phyloP scores from a whole-genome alignment of 2,113 vertebrate genomes.

The Synodontis membranacea region DNA sequence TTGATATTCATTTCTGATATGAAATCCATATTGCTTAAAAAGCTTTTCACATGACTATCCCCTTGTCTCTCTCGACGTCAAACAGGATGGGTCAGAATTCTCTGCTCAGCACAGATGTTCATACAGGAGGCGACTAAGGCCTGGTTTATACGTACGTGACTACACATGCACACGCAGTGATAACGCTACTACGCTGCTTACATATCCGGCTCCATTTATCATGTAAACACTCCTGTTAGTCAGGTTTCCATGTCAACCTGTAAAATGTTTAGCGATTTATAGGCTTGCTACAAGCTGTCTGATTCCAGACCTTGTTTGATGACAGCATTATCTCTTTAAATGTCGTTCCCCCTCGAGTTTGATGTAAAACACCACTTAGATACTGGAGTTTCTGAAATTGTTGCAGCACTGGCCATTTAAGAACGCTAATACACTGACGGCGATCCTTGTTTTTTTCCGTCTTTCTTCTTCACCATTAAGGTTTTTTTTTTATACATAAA shows the following conservation, averaged over 20 bases:
- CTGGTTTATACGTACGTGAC: background rate
- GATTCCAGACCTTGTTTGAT: background rate
- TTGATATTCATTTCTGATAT: background rate
- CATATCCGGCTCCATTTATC: background rate
- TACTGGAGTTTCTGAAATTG: background rate
- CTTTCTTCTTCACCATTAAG: background rate
- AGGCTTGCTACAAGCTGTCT: background rate
- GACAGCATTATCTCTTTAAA: background rate
- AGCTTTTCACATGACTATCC: background rate
- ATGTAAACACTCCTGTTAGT: background rate
- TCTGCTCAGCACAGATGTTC: background rate
- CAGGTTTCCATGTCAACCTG: background rate
- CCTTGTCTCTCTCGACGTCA: background rate
- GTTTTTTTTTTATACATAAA: conserved; percentile 1
- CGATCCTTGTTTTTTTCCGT: background rate
- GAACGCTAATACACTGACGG: background rate
- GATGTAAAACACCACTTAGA: background rate
- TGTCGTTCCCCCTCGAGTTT: background rate
- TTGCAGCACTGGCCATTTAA: background rate
- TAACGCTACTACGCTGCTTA: background rate
- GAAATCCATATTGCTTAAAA: background rate
- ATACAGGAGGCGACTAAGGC: background rate
- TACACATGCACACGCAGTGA: background rate
- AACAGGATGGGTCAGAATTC: background rate
- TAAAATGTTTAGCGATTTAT: background rate